Evolutionary conservation across 2,888 invertebrate genomes (phyloP), one percentile per base, ranked within the genome.

Genomic region (Phortica magna): DNA sequence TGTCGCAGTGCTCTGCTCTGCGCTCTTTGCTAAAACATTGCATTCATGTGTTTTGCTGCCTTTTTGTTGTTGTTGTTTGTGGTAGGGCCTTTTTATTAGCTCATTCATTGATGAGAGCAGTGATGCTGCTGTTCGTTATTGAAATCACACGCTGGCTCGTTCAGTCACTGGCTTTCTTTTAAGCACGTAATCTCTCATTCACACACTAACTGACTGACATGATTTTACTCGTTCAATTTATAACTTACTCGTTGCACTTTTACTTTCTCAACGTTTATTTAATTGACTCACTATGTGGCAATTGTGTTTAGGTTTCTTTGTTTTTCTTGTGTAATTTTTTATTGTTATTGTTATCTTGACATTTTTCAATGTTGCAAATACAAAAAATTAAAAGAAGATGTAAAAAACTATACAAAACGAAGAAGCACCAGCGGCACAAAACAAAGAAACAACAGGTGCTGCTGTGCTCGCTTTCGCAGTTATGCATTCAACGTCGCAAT

Each of bases 351-450:
- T 65, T 2, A n/a, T 39, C 39, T 41, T 65, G 14, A 61, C 6
- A 65, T 65, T 48, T 70, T 71, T 53, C 70, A 71, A 71, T 71
- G 70, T 55, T 55, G 70, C 70, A 48, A 68, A 48, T 48, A 22
- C 10, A 61, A 7, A 22, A 22, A 31, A 22, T 9, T n/a, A n/a
- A n/a, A n/a, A 61, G 5, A 61, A 31, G 31, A 4, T 31, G 5
- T 4, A 31, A 31, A 31, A 31, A 31, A 2, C 31, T 4, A 31
- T 31, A 4, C 31, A 31, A 31, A 31, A 31, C 5, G 31, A 31
- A 31, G 31, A 31, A 31, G 31, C 2, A 2, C 3, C 31, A 31
- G 31, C 31, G 31, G 31, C 31, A 31, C 2, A 31, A 31, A 31
- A 31, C 31, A 31, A 31, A 31, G 31, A 31, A 31, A 31, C 31